Base-by-base conservation (phyloP, 2,888 invertebrate genomes). In the Calameuta idolon region DNA sequence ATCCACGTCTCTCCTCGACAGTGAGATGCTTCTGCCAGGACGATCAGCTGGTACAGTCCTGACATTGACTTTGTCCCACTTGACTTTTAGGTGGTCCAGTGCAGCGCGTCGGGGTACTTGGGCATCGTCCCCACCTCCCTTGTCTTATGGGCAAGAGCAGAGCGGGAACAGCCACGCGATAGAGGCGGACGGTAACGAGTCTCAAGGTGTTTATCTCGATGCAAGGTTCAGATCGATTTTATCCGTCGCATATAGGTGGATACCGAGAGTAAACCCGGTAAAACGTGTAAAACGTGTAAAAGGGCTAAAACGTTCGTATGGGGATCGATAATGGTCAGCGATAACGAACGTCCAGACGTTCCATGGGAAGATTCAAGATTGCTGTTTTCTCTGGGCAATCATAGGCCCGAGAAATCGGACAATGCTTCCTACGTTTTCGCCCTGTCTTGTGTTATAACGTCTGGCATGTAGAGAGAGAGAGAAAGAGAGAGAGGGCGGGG, bases 1-100 rank as follows among this genome's bases (percentile, higher is more conserved):
- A 79, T 78, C 78, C 40, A 75, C 76, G 75, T 55, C 76, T 76
- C 74, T 75, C 69, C 74, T 73, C 73, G 76, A 77, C 79, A 75
- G 73, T 78, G 75, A 78, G 77, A 80, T 74, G n/a, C 76, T 34
- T 68, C 73, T 73, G 55, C 71, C 73, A 40, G 73, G 71, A 73
- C 23, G 23, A 55, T 55, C 55, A 55, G 55, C 55, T 23, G 55
- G 55, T 55, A 55, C 55, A 55, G 55, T 55, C 55, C 23, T 55
- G 55, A 23, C 55, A 55, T 55, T 55, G 55, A 55, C 55, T 55
- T 55, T 55, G 55, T 9, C 55, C 55, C 55, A 55, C 55, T 55
- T 55, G 55, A 55, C 55, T 55, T 55, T 1, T 9, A 55, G 55
- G 2, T 55, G 23, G 55, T 55, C 55, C 55, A 55, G 23, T 55